A percentile compares a stretch with the other conserved stretches of the same genome.
Evolutionary conservation across 2,888 invertebrate genomes (phyloP).

Genomic region (Lymantria dispar): DNA sequence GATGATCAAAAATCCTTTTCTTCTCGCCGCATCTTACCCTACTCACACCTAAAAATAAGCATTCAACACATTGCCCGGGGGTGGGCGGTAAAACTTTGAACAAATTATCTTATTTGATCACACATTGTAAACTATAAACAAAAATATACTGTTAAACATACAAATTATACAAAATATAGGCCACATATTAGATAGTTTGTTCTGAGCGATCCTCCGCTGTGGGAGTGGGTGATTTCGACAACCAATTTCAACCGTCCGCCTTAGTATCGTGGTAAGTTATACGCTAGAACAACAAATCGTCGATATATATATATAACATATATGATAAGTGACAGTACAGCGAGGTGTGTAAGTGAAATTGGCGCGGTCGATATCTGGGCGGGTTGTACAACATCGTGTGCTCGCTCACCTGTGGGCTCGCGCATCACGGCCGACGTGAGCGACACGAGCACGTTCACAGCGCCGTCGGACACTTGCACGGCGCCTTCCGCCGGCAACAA

Average conservation of each 20-base stretch:
- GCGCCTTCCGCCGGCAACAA: constrained; percentile 93
- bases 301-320: constrained; percentile 9
- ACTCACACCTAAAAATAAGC: constrained; percentile 81
- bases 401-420: constrained; percentile 85
- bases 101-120: constrained; percentile 76
- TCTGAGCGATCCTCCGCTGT: constrained; percentile 54
- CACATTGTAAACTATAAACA: constrained; percentile 31
- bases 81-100: constrained; percentile 67
- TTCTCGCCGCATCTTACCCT: constrained; percentile 69
- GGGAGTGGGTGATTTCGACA: constrained; percentile 61
- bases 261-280: constrained; percentile 26
- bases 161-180: constrained; percentile 39
- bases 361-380: constrained; percentile 50
- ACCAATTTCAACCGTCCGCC: constrained; percentile 60
- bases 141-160: constrained; percentile 33
- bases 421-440: constrained; percentile 97
- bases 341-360: constrained; percentile 48
- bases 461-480: constrained; percentile 90
- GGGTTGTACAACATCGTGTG: not conserved
- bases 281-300: constrained; percentile 26
- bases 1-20: constrained; percentile 88
- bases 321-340: constrained; percentile 20
- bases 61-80: constrained; percentile 69
- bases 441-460: constrained; percentile 91
- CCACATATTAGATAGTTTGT: constrained; percentile 74